These are phyloP conservation scores for Eupithecia subfuscata DNA, from an alignment of 2,888 invertebrate species.

Conservation along the genomic window DNA sequence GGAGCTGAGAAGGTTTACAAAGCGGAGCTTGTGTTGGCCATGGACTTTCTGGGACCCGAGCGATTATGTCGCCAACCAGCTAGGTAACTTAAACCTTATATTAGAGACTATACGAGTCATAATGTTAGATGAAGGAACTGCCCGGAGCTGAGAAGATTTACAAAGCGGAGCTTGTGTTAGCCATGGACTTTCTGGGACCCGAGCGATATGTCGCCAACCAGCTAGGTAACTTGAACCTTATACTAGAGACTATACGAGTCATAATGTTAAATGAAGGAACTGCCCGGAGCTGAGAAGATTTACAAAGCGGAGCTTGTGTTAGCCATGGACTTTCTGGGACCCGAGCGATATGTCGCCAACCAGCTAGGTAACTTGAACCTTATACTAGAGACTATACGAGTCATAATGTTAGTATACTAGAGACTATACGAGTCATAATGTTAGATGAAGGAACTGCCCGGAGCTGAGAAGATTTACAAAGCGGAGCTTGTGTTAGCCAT, in stretches of 20 bases:
- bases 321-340: constrained; percentile 99
- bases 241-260: background rate
- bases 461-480: constrained; percentile 90
- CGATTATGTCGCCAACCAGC: constrained; percentile 79
- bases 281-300: constrained; percentile 90
- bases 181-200: constrained; percentile 99
- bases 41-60: constrained; percentile 99
- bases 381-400: too few species aligned
- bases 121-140: constrained; percentile 95
- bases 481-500: constrained; percentile 98
- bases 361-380: constrained; percentile 81
- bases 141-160: constrained; percentile 90
- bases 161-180: constrained; percentile 96
- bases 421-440: background rate
- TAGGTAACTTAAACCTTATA: too few species aligned
- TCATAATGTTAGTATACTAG: too few species aligned
- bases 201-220: constrained; percentile 95
- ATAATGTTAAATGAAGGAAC: constrained; percentile 44
- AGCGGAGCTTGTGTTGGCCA: too few species aligned
- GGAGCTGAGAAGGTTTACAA: too few species aligned
- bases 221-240: constrained; percentile 64
- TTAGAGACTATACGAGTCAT: too few species aligned
- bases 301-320: constrained; percentile 96
- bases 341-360: constrained; percentile 94
- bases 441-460: constrained; percentile 79